These are phyloP conservation scores for Tenrec ecaudatus DNA, from an alignment of 2,113 vertebrate species.

Conservation along the genomic window DNA sequence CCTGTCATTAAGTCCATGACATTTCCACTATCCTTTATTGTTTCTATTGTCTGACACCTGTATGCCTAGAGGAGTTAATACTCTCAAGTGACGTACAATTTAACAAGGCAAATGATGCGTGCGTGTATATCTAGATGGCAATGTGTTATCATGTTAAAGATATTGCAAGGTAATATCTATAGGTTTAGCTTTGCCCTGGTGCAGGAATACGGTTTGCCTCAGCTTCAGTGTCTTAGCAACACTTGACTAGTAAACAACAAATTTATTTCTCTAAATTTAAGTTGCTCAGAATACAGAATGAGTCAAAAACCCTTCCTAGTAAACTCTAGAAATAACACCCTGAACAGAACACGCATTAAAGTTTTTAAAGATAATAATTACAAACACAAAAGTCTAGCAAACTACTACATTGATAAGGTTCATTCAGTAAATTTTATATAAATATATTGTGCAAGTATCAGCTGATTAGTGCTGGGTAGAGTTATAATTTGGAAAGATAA, in stretches of 20 bases:
- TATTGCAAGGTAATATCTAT: neutral
- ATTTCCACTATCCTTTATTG: neutral
- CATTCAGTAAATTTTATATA: conserved; percentile 19
- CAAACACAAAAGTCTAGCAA: conserved; percentile 5
- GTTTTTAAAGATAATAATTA: conserved; percentile 29
- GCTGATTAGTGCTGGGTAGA: neutral
- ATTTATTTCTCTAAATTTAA: conserved; percentile 33
- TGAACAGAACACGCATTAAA: neutral
- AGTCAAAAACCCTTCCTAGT: conserved; percentile 21
- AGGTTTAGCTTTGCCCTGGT: neutral
- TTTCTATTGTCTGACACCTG: neutral
- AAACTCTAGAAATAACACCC: conserved; percentile 48
- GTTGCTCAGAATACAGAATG: neutral
- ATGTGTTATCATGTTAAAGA: neutral
- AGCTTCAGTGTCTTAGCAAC: neutral
- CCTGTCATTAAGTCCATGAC: neutral
- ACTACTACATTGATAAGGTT: neutral
- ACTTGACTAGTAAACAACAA: neutral
- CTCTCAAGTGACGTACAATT: neutral
- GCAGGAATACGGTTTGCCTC: neutral
- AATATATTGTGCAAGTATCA: neutral
- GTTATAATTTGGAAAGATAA: neutral
- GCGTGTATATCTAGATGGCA: neutral
- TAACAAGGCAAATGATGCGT: neutral
- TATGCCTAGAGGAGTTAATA: neutral